A percentile compares a stretch with the other conserved stretches of the same genome.
These are phyloP conservation scores for Sus cebifrons DNA, from an alignment of 2,797 vertebrate species.

Conservation along the genomic window DNA sequence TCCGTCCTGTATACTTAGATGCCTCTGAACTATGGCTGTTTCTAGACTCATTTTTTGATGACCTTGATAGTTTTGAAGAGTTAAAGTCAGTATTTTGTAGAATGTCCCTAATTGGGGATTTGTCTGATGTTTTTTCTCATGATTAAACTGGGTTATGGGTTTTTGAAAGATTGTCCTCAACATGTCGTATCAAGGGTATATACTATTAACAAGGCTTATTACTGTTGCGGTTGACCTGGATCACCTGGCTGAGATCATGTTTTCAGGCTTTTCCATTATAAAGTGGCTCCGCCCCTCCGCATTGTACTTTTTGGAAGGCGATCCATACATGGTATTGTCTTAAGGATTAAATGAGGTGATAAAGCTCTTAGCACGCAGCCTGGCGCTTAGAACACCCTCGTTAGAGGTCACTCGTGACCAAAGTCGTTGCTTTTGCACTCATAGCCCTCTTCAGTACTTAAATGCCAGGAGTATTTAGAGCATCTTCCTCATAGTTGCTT, in stretches of 20 bases:
- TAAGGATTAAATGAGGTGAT: constrained; percentile 24
- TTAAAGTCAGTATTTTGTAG: background rate
- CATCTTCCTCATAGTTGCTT: background rate
- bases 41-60: constrained; percentile 32
- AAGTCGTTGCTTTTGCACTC: background rate
- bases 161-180: background rate
- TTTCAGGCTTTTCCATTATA: background rate
- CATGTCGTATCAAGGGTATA: fast-evolving
- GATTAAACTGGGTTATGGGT: background rate
- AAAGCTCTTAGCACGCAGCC: background rate
- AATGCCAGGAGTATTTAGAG: background rate
- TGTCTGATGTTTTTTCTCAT: background rate
- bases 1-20: background rate
- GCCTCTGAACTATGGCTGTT: background rate
- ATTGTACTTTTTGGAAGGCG: background rate
- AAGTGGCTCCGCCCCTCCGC: background rate
- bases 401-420: background rate
- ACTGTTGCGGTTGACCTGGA: background rate
- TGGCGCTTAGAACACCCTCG: background rate
- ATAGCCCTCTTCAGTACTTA: background rate
- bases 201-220: background rate
- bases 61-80: background rate
- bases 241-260: background rate
- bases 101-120: background rate
- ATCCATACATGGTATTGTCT: background rate